phyloP scores from a whole-genome alignment of 2,888 invertebrate genomes.

The Idaea biselata region DNA sequence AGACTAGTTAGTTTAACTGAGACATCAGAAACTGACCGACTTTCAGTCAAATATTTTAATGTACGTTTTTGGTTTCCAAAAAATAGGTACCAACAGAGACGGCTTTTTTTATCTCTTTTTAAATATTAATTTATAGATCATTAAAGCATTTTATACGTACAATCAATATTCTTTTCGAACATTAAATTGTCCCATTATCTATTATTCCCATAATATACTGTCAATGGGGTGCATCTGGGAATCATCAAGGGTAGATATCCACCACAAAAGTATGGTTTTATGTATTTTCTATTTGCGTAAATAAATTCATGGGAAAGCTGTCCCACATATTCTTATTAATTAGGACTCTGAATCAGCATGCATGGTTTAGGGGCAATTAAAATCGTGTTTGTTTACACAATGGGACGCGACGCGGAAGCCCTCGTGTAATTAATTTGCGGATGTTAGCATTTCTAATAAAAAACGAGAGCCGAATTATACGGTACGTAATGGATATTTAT shows the following conservation, averaged over 20 bases:
- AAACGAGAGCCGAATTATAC: constrained; percentile 23
- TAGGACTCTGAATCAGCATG: constrained; percentile 38
- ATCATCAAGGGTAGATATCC: constrained; percentile 25
- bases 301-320: constrained; percentile 27
- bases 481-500: constrained; percentile 8
- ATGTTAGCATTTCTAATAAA: constrained; percentile 34
- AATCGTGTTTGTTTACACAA: constrained; percentile 37
- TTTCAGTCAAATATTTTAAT: too few relatives aligned
- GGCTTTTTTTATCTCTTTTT: too few relatives aligned
- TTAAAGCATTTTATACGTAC: constrained; percentile 2
- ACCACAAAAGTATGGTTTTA: constrained; percentile 30
- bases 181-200: constrained; percentile 21
- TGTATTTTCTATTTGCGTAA: constrained; percentile 37
- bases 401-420: constrained; percentile 32
- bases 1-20: too few relatives aligned
- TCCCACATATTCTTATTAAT: constrained; percentile 46
- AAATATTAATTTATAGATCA: constrained; percentile 84
- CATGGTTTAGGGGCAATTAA: constrained; percentile 30
- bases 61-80: too few relatives aligned
- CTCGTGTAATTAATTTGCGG: constrained; percentile 43
- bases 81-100: too few relatives aligned
- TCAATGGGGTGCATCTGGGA: constrained; percentile 24
- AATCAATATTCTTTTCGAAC: background rate
- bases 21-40: too few relatives aligned
- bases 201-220: constrained; percentile 30